Base-by-base conservation (phyloP, 2,113 vertebrate species). In the Myxocyprinus asiaticus region DNA sequence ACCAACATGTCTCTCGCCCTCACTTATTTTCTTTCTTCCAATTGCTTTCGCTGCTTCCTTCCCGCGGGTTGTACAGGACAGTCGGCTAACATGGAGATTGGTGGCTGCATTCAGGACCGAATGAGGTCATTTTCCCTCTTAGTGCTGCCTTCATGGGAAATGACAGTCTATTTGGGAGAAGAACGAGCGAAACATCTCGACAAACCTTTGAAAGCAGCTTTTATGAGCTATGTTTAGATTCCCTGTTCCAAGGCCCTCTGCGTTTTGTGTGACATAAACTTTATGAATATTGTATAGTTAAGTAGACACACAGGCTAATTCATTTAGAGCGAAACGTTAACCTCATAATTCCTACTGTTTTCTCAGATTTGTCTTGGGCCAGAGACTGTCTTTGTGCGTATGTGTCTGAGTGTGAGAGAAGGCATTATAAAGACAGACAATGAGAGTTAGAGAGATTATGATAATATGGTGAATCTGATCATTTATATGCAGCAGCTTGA, bases 181-280 rank as follows among this genome's bases (percentile, higher is more conserved):
- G 64, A 44, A 55, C 47, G 4, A n/a, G 65, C n/a, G 9, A 47
- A 69, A 89, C 22, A 33, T 33, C 22, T 33, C 22, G 22, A 33
- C 22, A 91, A 90, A 86, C 88, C 89, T 90, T 86, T 87, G 85
- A 91, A 88, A 87, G 85, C 80, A 66, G 86, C 86, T 87, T 85
- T 85, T 79, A 89, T 84, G 85, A 79, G 81, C 79, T 68, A 63
- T 68, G 79, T 58, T 65, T 17, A 59, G 55, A 33, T 65, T 62
- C 43, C 6, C 73, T 77, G 14, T 69, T 62, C 33, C 4, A 0
- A 15, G 3, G 68, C 45, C 33, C 76, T 74, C 48, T 68, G 65
- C 67, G 50, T 81, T 81, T 59, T 61, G 76, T 76, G 65, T 9
- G 14, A 67, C 82, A 53, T 59, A 51, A 63, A 72, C 70, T 71